Conservation (phyloP, 1,140 invertebrate genomes). For the Chionoecetes opilio region DNA sequence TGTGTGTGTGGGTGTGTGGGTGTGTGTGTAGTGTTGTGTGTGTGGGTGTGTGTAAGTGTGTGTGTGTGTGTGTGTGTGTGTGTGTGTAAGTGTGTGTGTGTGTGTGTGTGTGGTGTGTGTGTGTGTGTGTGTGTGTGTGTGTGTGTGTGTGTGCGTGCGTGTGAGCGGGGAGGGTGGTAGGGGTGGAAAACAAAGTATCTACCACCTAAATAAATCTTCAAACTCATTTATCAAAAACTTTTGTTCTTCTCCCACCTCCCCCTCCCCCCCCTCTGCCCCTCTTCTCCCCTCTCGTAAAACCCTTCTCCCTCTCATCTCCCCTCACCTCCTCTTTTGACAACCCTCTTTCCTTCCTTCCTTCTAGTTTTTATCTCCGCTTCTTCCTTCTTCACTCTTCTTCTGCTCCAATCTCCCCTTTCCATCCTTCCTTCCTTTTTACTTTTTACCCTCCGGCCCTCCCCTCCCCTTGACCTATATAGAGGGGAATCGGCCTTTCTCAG, state of each 20-base stretch:
- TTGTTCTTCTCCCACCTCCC: not conserved
- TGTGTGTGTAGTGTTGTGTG: too few species aligned
- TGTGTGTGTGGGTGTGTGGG: not conserved
- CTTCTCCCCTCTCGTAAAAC: not conserved
- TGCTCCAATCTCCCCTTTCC: not conserved
- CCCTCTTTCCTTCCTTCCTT: not conserved
- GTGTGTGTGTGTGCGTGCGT: slow-evolving; percentile 25
- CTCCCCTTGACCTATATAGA: not conserved
- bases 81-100: not conserved
- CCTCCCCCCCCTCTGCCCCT: not conserved
- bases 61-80: slow-evolving; percentile 27
- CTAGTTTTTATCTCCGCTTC: not conserved
- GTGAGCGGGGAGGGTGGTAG: not conserved
- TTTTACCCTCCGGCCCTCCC: not conserved
- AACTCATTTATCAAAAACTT: slow-evolving; percentile 12
- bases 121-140: slow-evolving; percentile 13
- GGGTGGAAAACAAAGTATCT: not conserved
- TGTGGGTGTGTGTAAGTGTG: not conserved
- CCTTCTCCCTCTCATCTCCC: not conserved
- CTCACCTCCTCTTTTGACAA: not conserved
- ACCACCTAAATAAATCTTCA: not conserved
- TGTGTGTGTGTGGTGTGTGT: not conserved
- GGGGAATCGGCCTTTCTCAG: not conserved
- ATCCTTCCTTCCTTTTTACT: not conserved
- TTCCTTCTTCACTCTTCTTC: not conserved